Conservation (phyloP, 2,888 invertebrate genomes). For the Stomorhina lunata region DNA sequence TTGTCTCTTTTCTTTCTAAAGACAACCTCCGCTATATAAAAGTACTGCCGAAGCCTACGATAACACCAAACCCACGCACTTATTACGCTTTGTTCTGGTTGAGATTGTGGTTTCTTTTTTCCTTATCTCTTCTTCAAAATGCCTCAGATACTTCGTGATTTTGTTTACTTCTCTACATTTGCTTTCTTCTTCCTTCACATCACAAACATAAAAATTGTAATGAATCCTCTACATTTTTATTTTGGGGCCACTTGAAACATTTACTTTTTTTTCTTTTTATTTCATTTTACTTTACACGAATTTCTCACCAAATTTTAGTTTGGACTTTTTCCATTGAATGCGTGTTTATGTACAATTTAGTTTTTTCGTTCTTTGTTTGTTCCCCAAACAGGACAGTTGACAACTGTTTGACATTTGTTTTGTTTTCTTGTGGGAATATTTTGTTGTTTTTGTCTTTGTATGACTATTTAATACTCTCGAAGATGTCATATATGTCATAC, state of each 20-base stretch:
- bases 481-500: constrained; percentile 59
- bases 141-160: not conserved
- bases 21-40: not conserved
- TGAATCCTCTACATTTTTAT: not conserved
- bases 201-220: not conserved
- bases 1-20: not conserved
- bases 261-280: constrained; percentile 17
- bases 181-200: constrained; percentile 34
- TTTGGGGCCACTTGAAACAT: constrained; percentile 43
- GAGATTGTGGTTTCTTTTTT: not conserved
- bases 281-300: constrained; percentile 21
- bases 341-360: constrained; percentile 24
- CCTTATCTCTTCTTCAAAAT: constrained; percentile 11
- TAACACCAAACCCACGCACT: constrained; percentile 30
- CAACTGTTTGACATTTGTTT: constrained; percentile 65
- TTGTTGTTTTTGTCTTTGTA: constrained; percentile 5
- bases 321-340: not conserved
- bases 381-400: constrained; percentile 53
- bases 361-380: constrained; percentile 21
- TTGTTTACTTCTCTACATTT: constrained; percentile 16
- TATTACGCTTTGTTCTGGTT: constrained; percentile 12
- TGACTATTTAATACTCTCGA: constrained; percentile 24
- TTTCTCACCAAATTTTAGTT: constrained; percentile 33
- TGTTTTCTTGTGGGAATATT: constrained; percentile 64
- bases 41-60: not conserved